Percentiles rank a stretch among this genome's conserved stretches.
Conservation (phyloP, 2,797 vertebrate species). For the Rhynchonycteris naso region DNA sequence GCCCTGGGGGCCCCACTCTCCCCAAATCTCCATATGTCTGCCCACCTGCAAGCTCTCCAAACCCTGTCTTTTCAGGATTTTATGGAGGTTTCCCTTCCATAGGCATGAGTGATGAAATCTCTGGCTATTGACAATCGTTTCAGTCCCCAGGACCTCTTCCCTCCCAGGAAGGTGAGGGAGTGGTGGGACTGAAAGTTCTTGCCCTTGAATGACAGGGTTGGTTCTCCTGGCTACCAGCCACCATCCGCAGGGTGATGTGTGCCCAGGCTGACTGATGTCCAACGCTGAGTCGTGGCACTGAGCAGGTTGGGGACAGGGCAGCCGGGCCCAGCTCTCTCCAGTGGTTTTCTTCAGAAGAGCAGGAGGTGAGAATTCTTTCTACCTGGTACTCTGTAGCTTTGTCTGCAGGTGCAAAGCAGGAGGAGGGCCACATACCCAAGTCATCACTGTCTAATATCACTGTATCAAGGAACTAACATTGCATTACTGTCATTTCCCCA, state of each 20-base stretch:
- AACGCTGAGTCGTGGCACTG: not conserved
- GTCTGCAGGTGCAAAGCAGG: not conserved
- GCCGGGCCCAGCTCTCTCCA: not conserved
- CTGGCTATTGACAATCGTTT: not conserved
- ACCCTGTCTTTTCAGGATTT: not conserved
- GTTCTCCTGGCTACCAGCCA: not conserved
- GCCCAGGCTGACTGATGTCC: not conserved
- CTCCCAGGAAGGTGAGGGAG: not conserved
- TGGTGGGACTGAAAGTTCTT: not conserved
- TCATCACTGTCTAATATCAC: not conserved
- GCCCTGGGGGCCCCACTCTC: not conserved
- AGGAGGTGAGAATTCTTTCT: not conserved
- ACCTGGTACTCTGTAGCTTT: not conserved
- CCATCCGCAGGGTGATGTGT: not conserved
- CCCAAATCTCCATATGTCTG: not conserved
- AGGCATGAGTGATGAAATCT: not conserved
- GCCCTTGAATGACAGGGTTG: not conserved
- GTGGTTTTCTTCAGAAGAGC: not conserved
- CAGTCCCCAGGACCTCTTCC: not conserved
- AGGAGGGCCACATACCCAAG: no score
- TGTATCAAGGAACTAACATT: not conserved
- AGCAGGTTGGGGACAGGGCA: not conserved
- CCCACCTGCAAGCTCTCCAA: not conserved
- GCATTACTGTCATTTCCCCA: not conserved
- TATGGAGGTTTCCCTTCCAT: not conserved